These are phyloP conservation scores for Cettia cetti DNA, from an alignment of 2,113 vertebrate genomes.

Conservation along the genomic window DNA sequence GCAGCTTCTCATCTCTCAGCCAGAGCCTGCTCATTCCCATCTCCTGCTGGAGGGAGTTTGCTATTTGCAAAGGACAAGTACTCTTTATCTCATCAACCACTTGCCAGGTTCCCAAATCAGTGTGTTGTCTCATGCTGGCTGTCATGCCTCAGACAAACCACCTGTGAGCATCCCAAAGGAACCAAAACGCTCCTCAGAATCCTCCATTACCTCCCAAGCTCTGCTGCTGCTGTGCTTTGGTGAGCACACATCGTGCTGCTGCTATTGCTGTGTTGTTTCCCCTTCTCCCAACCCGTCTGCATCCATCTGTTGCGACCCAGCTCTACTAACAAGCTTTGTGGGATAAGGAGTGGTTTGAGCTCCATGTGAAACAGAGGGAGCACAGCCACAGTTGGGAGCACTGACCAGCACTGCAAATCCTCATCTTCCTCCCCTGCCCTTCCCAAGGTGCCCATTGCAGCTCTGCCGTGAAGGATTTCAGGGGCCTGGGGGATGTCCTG, in stretches of 20 bases:
- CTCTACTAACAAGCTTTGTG: neutral
- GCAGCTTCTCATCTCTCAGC: neutral
- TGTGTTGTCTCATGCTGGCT: neutral
- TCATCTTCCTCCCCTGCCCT: neutral
- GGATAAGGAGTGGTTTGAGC: neutral
- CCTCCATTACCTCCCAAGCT: neutral
- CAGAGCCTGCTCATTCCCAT: fast-evolving
- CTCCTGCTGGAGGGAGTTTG: fast-evolving
- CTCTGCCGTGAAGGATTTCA: neutral
- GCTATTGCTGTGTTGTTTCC: neutral
- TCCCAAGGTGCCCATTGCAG: neutral
- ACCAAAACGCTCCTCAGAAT: neutral
- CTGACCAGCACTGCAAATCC: neutral
- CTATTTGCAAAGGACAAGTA: neutral
- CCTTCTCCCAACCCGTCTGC: conserved; percentile 37
- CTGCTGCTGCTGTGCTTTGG: conserved; percentile 38
- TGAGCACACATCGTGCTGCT: neutral
- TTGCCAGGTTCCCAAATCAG: neutral
- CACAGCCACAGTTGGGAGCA: fast-evolving
- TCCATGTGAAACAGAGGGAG: neutral
- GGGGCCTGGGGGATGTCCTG: neutral
- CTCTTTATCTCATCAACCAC: neutral
- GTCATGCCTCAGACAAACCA: conserved; percentile 12
- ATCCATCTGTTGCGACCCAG: neutral
- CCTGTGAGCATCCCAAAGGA: conserved; percentile 40